These are phyloP conservation scores for Resseliella maxima DNA, from an alignment of 2,888 invertebrate genomes.

Conservation along the genomic window DNA sequence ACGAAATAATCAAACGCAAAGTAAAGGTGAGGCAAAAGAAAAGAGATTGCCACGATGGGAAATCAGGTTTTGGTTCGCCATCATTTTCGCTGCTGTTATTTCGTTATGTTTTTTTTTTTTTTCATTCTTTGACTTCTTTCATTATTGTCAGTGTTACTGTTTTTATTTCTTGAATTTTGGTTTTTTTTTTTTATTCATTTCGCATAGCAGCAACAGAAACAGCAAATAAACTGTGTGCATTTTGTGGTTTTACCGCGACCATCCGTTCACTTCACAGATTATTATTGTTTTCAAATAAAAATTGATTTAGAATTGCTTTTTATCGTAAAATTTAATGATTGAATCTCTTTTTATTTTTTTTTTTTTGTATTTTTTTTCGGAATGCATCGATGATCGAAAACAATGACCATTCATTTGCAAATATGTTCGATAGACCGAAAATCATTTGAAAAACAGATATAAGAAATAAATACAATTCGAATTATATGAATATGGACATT, in stretches of 20 bases:
- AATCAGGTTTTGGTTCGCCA: conserved; percentile 14
- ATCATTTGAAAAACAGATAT: neutral
- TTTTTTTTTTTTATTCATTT: neutral
- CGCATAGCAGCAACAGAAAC: too few relatives aligned
- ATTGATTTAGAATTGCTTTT: conserved; percentile 2
- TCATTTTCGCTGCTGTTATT: neutral
- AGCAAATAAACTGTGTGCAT: neutral
- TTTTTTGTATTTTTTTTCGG: too few relatives aligned
- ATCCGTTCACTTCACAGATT: neutral
- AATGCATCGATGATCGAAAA: neutral
- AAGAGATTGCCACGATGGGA: conserved; percentile 7
- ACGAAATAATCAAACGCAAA: conserved; percentile 11
- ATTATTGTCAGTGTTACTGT: neutral
- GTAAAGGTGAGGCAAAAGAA: neutral
- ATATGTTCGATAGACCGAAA: neutral
- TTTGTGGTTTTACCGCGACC: neutral
- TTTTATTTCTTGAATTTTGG: neutral
- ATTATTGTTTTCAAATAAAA: neutral
- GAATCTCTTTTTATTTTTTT: neutral
- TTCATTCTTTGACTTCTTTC: neutral
- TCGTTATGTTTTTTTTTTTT: neutral
- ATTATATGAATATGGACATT: neutral
- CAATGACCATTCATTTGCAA: neutral
- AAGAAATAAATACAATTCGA: neutral
- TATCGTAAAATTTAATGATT: neutral